phyloP scores from a whole-genome alignment of 2,797 vertebrate species.

The Diglossa cyanea region DNA sequence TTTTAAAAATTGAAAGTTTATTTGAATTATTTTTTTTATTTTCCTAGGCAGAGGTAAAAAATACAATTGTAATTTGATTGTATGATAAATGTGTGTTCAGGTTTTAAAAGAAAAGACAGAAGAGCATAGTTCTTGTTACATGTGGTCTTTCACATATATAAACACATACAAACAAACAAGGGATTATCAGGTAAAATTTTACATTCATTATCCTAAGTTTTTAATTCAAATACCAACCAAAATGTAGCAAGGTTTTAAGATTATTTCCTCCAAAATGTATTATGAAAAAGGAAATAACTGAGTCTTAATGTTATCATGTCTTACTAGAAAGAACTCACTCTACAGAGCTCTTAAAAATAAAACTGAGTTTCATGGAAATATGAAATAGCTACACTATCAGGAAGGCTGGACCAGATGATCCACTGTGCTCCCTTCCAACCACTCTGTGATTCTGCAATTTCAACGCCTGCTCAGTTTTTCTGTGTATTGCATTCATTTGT shows the following conservation, averaged over 20 bases:
- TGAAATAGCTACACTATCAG: not conserved
- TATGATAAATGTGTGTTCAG: not conserved
- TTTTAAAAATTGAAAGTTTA: not conserved
- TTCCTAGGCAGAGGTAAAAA: not conserved
- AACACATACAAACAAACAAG: not conserved
- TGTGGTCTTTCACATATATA: not conserved
- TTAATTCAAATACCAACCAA: not conserved
- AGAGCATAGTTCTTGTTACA: not conserved
- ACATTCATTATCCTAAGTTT: not conserved
- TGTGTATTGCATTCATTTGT: not conserved
- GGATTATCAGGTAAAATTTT: not conserved
- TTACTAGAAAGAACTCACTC: not conserved
- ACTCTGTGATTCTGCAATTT: not conserved
- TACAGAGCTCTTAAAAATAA: not conserved
- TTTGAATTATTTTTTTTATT: not conserved
- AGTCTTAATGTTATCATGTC: not conserved
- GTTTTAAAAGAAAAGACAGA: not conserved
- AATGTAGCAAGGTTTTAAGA: not conserved
- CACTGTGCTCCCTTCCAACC: not conserved
- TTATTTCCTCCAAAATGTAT: not conserved
- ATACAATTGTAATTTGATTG: not conserved
- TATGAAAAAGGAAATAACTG: not conserved
- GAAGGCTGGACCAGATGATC: not conserved
- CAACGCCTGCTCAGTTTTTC: not conserved
- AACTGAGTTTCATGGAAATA: not conserved